A percentile compares a stretch with the other conserved stretches of the same genome.
phyloP scores from a whole-genome alignment of 2,888 invertebrate genomes.

The Scaptomyza parva region DNA sequence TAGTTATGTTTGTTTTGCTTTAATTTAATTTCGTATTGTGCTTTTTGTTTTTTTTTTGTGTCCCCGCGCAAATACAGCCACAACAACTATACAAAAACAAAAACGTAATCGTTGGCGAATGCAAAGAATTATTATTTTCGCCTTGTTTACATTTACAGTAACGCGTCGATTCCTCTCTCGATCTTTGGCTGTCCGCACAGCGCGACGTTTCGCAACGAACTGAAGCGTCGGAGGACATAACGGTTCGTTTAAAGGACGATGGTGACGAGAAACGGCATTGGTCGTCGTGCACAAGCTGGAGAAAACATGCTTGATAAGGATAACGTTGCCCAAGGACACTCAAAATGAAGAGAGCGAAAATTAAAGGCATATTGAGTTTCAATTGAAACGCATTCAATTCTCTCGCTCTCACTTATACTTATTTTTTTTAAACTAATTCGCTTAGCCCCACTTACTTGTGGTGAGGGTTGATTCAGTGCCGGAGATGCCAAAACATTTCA shows the following conservation, averaged over 20 bases:
- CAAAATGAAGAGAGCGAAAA: slow-evolving; percentile 15
- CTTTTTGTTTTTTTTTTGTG: slow-evolving; percentile 4
- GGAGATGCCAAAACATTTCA: slow-evolving; percentile 31
- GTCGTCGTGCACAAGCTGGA: slow-evolving; percentile 51
- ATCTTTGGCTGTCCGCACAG: slow-evolving; percentile 65
- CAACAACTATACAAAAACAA: slow-evolving; percentile 29
- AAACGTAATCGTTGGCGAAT: slow-evolving; percentile 45
- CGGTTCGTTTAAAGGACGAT: slow-evolving; percentile 61
- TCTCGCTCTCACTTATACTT: slow-evolving; percentile 2
- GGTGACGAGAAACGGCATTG: slow-evolving; percentile 40
- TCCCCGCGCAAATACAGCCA: slow-evolving; percentile 39
- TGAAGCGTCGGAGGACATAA: slow-evolving; percentile 50
- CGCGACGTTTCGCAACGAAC: slow-evolving; percentile 79
- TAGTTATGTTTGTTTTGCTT: slow-evolving; percentile 28
- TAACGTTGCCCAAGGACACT: slow-evolving; percentile 48
- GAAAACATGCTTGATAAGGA: slow-evolving; percentile 58
- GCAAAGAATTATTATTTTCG: slow-evolving; percentile 25
- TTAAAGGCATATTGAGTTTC: slow-evolving; percentile 9
- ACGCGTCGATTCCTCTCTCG: slow-evolving; percentile 22
- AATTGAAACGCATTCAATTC: slow-evolving; percentile 28
- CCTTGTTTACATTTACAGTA: slow-evolving; percentile 6
- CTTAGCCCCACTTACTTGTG: slow-evolving; percentile 3
- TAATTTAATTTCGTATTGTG: not conserved
- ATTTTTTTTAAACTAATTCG: slow-evolving; percentile 14
- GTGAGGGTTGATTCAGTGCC: slow-evolving; percentile 20